Conservation (phyloP, 2,113 vertebrate genomes). For the Oenanthe oenanthe region DNA sequence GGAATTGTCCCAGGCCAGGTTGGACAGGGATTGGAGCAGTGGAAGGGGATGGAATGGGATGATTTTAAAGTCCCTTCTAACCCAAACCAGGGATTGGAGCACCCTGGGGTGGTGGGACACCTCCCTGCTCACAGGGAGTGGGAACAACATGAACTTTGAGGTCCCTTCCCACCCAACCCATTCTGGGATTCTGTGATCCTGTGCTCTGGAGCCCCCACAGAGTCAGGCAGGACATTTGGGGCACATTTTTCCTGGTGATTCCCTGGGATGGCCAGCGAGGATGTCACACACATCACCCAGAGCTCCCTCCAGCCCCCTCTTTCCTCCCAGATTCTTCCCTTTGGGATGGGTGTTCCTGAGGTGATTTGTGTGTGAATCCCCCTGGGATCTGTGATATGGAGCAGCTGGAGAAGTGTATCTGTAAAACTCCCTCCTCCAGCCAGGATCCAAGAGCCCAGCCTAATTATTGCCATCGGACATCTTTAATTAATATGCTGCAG, state of each 20-base stretch:
- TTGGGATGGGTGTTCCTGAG: background rate
- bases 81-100: background rate
- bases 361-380: background rate
- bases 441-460: background rate
- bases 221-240: fast-evolving
- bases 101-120: fast-evolving
- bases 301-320: background rate
- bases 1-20: fast-evolving
- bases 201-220: fast-evolving
- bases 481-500: slow-evolving; percentile 40
- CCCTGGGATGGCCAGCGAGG: fast-evolving
- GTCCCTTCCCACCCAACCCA: background rate
- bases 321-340: background rate
- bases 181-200: background rate
- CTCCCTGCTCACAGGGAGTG: background rate
- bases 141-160: background rate
- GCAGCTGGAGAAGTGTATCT: background rate
- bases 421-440: background rate
- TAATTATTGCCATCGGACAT: background rate
- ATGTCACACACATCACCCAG: background rate
- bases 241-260: fast-evolving
- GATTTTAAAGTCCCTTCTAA: too few relatives aligned
- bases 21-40: background rate
- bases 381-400: background rate
- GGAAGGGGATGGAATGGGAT: too few relatives aligned